A percentile compares a stretch with the other conserved stretches of the same genome.
Conservation (phyloP, 1,140 invertebrate genomes). For the Solenopsis invicta region DNA sequence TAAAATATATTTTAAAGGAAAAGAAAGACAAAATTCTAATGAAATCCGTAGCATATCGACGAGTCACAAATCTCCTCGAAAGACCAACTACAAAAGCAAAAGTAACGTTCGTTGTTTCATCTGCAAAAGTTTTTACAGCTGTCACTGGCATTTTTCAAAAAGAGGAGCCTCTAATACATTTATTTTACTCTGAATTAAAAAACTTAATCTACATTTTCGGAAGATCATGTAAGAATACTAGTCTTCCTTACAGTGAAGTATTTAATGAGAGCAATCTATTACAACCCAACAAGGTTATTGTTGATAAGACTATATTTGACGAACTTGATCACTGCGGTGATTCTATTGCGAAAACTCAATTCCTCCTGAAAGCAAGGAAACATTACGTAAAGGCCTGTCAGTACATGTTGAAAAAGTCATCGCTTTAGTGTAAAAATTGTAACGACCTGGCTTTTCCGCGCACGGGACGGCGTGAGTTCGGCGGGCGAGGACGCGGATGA, state of each 20-base stretch:
- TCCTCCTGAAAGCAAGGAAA: slow-evolving; percentile 8
- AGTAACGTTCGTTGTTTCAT: slow-evolving; percentile 3
- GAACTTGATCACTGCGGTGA: slow-evolving; percentile 7
- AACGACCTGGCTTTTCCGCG: too few species aligned
- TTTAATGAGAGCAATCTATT: neutral
- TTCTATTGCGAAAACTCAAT: slow-evolving; percentile 9
- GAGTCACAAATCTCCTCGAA: neutral
- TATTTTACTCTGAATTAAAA: too few species aligned
- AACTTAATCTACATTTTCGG: neutral
- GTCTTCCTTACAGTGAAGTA: neutral
- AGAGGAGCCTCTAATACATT: slow-evolving; percentile 11
- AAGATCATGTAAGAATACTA: slow-evolving; percentile 8
- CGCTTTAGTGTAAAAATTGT: neutral
- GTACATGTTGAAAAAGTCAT: neutral
- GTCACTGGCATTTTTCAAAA: neutral
- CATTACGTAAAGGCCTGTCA: neutral
- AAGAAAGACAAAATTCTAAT: slow-evolving; percentile 10
- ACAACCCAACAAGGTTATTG: neutral
- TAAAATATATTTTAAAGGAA: neutral
- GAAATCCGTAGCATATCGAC: neutral
- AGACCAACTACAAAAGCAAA: slow-evolving; percentile 1
- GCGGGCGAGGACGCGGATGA: too few species aligned
- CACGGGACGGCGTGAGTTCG: too few species aligned
- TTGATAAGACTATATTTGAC: too few species aligned
- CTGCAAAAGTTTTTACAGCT: slow-evolving; percentile 4